phyloP scores from a whole-genome alignment of 2,797 vertebrate species.

The Megaceryle alcyon region DNA sequence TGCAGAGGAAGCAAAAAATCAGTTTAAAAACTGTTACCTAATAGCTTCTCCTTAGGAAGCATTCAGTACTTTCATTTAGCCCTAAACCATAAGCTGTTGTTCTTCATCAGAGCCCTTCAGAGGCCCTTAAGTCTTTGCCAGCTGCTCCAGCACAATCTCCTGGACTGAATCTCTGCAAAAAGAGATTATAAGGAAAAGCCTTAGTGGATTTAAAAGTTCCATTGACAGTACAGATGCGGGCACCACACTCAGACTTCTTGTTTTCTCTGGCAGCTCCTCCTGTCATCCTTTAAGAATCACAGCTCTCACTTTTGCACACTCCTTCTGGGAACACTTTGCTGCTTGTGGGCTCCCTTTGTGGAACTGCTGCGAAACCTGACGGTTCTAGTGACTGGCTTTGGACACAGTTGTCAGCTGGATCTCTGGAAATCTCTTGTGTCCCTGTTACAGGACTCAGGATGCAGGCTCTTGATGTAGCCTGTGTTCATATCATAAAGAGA shows the following conservation, averaged over 20 bases:
- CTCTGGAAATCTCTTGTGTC: fast-evolving
- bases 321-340: background rate
- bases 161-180: background rate
- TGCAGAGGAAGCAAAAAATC: background rate
- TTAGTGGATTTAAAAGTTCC: conserved; percentile 31
- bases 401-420: background rate
- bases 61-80: conserved; percentile 33
- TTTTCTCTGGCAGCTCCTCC: background rate
- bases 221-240: background rate
- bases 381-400: background rate
- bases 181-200: conserved; percentile 1
- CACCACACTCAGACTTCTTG: background rate
- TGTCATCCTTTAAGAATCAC: background rate
- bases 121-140: conserved; percentile 1
- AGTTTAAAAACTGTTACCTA: conserved; percentile 2
- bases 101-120: conserved; percentile 4
- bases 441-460: background rate
- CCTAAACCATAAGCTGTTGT: conserved; percentile 36
- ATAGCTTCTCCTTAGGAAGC: background rate
- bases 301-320: fast-evolving
- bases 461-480: background rate
- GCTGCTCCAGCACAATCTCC: conserved; percentile 22
- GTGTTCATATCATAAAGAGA: background rate
- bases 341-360: background rate
- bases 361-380: background rate